Base-by-base conservation (phyloP, 2,888 invertebrate species). In the Tipula unca region DNA sequence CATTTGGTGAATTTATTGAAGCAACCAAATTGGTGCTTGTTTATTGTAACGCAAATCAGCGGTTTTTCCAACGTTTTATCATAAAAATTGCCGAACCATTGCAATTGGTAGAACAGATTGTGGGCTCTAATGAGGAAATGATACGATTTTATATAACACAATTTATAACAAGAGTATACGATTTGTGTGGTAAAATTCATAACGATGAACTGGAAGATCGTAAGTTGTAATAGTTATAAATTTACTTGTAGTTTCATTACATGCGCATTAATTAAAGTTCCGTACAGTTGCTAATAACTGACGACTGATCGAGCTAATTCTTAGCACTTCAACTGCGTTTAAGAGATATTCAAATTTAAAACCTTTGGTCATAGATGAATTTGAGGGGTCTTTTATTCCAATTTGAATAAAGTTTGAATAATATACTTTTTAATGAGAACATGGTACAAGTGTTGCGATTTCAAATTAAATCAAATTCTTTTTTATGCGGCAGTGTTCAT, bases 41-140 rank as follows among this genome's bases (percentile, higher is more conserved):
- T 8, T 86, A 86, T 25, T 86, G 87, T 84, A 87, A 87, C 82
- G 86, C 85, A 3, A 86, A 86, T 85, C 85, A 86, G 84, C 17
- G 85, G 20, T 86, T 86, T 84, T 86, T 86, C 39, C 29, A 84
- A 20, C 86, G 85, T 35, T 17, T 82, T 14, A 29, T 85, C 10
- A 82, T 84, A 13, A 85, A 82, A 39, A 54, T 83, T 1, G 85
- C 86, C 29, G 86, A 86, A 17, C 85, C 86, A 8, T 48, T 86
- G n/a, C 48, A 82, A 3, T 85, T 86, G 42, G n/a, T 86, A 1
- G 86, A 85, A n/a, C 48, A 54, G 32, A 25, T 86, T 6, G 29
- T n/a, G 3, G 82, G 85, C 32, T 35, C 48, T 0, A 85, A 84
- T 32, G 29, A 39, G 3, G 86, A 86, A 1, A 85, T 85, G 17